Conservation (phyloP, 2,888 invertebrate species). For the Caradrina clavipalpis region DNA sequence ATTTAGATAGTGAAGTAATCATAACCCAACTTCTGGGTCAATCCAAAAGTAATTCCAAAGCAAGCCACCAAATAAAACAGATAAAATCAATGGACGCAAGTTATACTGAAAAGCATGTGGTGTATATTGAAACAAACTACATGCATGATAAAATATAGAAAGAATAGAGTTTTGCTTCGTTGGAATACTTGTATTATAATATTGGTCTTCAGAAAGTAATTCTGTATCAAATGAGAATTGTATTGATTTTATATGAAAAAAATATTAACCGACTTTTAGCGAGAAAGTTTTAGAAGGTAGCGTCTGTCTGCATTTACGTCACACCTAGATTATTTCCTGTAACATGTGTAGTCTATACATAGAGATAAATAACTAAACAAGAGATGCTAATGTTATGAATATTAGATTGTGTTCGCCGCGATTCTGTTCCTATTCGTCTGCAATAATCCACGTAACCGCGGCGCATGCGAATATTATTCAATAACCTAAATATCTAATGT, state of each 20-base stretch:
- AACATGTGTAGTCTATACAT: background rate
- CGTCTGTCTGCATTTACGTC: background rate
- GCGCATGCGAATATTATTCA: conserved; percentile 50
- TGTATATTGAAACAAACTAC: conserved; percentile 12
- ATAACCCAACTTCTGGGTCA: background rate
- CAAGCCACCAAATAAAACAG: background rate
- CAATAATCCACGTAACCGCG: conserved; percentile 41
- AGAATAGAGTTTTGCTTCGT: conserved; percentile 1
- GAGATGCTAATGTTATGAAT: background rate
- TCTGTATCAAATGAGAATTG: background rate
- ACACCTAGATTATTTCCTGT: background rate
- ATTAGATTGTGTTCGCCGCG: conserved; percentile 7
- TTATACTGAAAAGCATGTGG: conserved; percentile 1
- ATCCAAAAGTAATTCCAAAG: background rate
- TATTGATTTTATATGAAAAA: background rate
- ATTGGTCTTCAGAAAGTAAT: conserved; percentile 3
- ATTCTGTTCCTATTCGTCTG: conserved; percentile 37
- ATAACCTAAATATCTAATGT: conserved; percentile 61
- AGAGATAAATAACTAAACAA: background rate
- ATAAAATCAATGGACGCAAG: conserved; percentile 17
- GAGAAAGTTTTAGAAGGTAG: too few relatives aligned
- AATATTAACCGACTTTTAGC: background rate
- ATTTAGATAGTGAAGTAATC: too few relatives aligned
- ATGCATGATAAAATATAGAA: too few relatives aligned
- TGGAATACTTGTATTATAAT: conserved; percentile 13